Evolutionary conservation across 2,113 vertebrate species (phyloP).

Genomic region (Cervus canadensis): DNA sequence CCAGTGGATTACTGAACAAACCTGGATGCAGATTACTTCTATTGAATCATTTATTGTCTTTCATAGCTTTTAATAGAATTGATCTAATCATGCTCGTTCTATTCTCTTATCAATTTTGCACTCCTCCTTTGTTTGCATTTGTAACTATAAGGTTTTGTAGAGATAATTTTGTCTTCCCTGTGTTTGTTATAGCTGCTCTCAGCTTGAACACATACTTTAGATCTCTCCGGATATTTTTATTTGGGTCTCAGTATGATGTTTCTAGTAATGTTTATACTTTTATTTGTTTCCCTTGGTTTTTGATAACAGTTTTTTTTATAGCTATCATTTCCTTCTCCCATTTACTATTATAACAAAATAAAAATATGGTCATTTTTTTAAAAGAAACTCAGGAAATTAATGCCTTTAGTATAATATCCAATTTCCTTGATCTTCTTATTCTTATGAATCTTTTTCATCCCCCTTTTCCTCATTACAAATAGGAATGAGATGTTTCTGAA

Average conservation of each 20-base stretch:
- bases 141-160: slow-evolving; percentile 49
- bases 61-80: slow-evolving; percentile 79
- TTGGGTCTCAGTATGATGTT: slow-evolving; percentile 7
- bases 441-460: slow-evolving; percentile 23
- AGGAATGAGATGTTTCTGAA: slow-evolving; percentile 41
- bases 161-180: neutral
- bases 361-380: neutral
- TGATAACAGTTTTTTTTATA: neutral
- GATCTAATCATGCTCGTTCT: slow-evolving; percentile 78
- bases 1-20: slow-evolving; percentile 80
- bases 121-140: slow-evolving; percentile 70
- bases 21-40: slow-evolving; percentile 74
- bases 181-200: slow-evolving; percentile 13
- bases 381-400: neutral
- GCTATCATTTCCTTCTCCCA: neutral
- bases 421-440: neutral
- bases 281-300: neutral
- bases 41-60: slow-evolving; percentile 77
- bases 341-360: neutral
- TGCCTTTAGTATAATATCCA: neutral
- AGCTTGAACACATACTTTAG: slow-evolving; percentile 52
- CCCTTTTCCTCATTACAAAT: slow-evolving; percentile 7
- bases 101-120: slow-evolving; percentile 73
- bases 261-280: neutral
- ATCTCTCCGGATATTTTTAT: slow-evolving; percentile 62